These are phyloP conservation scores for Myocastor coypus DNA, from an alignment of 2,113 vertebrate genomes.

Conservation along the genomic window DNA sequence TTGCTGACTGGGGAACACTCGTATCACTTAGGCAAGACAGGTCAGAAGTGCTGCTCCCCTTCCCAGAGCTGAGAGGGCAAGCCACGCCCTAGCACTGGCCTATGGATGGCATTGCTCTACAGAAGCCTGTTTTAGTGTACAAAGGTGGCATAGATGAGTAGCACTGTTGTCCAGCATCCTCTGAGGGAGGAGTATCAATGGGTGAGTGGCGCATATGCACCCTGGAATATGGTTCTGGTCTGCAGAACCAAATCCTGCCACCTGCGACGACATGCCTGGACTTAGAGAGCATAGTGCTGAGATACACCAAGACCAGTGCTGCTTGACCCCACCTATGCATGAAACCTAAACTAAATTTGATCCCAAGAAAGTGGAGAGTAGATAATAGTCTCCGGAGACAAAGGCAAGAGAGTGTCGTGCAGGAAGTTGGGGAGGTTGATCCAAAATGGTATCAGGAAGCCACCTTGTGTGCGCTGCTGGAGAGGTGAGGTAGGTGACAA, in stretches of 20 bases:
- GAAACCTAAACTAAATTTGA: not conserved
- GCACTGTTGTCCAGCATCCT: accelerated
- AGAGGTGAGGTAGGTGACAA: not conserved
- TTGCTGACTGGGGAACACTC: not conserved
- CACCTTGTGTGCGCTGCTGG: not conserved
- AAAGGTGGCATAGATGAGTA: not conserved
- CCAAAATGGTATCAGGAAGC: too few relatives aligned
- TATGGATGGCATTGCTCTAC: not conserved
- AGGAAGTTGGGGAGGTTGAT: not conserved
- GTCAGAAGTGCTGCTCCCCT: not conserved
- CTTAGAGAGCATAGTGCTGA: not conserved
- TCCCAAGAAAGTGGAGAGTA: not conserved
- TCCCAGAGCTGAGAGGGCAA: not conserved
- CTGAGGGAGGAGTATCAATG: too few relatives aligned
- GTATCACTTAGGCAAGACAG: not conserved
- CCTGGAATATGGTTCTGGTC: not conserved
- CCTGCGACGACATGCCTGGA: too few relatives aligned
- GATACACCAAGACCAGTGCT: not conserved
- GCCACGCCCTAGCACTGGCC: not conserved
- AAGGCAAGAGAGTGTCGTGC: too few relatives aligned
- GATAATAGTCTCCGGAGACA: not conserved
- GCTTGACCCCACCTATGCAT: too few relatives aligned
- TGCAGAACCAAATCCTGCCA: not conserved
- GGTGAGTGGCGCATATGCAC: not conserved
- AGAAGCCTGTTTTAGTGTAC: not conserved